Base-by-base conservation (phyloP, 2,113 vertebrate genomes). In the Entelurus aequoreus region DNA sequence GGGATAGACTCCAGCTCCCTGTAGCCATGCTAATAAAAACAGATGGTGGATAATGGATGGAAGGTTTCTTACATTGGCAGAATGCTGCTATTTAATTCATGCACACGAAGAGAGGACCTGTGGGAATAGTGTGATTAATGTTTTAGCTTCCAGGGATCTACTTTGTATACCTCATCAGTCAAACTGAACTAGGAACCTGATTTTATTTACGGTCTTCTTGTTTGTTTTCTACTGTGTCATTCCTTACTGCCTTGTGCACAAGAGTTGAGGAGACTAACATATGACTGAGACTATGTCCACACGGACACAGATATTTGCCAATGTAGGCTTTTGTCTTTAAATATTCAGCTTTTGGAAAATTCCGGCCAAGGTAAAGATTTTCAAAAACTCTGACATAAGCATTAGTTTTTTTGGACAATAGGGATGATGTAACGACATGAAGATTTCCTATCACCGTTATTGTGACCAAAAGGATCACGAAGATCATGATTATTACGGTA, bases 141-240 rank as follows among this genome's bases (percentile, higher is more conserved):
- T 40, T 68, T 63, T 57, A 21, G 58, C 68, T 61, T 37, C 54
- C 2, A 9, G 35, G 60, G 44, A 71, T 65, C 50, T 42, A 11
- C 48, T 65, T 42, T 64, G 5, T 52, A 71, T 54, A 65, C 37
- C 48, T 70, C 54, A 68, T 79, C 68, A 62, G 4, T 73, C 28
- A 68, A 60, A 15, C 38, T 60, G 48, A 61, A 58, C 52, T 42
- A 59, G 51, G 60, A 50, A 35, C 60, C 56, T 37, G 48, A 40
- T 37, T 63, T n/a, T 12, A 48, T 61, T 21, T 35, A 36, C 15
- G 55, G 59, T 50, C 10, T 44, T 13, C 49, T 62, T 40, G 16
- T 48, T 60, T 48, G 28, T 48, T 48, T 48, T 36, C 28, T 16
- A 19, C 38, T 44, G 37, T 19, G 15, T 51, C 42, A 54, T 37